phyloP scores from a whole-genome alignment of 2,888 invertebrate genomes.

The Meteorus colon region DNA sequence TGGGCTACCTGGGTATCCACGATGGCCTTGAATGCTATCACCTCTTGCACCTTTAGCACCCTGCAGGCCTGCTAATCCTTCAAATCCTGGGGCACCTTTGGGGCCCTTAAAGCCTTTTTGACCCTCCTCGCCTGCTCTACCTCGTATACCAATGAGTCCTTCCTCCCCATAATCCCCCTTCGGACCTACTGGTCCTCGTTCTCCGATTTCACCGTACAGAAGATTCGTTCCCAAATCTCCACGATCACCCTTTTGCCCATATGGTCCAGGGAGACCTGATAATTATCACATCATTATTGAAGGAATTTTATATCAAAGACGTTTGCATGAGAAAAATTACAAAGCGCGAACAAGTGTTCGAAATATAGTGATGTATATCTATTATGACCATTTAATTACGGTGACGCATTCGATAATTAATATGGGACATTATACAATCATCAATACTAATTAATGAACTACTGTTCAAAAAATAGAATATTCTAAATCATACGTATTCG shows the following conservation, averaged over 20 bases:
- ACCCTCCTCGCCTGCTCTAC: conserved; percentile 66
- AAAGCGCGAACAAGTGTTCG: no score
- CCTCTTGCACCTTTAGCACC: conserved; percentile 73
- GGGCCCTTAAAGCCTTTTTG: conserved; percentile 70
- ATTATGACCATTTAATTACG: no score
- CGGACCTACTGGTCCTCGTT: conserved; percentile 68
- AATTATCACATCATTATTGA: no score
- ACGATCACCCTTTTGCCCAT: conserved; percentile 77
- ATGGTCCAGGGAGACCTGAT: conserved; percentile 72
- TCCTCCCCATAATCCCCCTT: conserved; percentile 72
- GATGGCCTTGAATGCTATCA: conserved; percentile 75
- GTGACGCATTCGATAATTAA: no score
- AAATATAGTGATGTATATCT: no score
- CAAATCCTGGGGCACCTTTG: conserved; percentile 74
- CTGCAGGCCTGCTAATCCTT: conserved; percentile 74
- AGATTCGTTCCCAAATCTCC: conserved; percentile 78
- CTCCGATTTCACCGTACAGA: conserved; percentile 77
- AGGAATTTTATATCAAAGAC: no score
- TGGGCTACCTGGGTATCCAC: conserved; percentile 76
- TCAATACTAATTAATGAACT: no score
- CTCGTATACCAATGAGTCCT: conserved; percentile 67
- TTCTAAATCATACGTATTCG: no score
- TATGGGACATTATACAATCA: no score
- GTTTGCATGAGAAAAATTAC: no score
- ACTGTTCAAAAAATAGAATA: no score